Base-by-base conservation (phyloP, 2,797 vertebrate species). In the Channallabes apus region DNA sequence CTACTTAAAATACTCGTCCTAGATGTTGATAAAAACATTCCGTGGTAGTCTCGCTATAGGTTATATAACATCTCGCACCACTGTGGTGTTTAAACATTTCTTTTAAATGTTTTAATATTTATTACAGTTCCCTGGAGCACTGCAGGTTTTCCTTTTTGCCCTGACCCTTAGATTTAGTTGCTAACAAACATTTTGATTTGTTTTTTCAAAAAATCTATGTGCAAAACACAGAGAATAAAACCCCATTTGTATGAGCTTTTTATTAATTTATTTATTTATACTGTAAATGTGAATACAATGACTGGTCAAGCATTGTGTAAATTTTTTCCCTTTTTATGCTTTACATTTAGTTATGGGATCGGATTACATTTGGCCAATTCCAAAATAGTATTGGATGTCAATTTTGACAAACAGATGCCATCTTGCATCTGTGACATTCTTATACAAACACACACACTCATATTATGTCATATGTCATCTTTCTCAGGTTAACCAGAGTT, bases 401-500 rank as follows among this genome's bases (percentile, higher is more conserved):
- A 5, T 54, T 51, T 76, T 76, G 6, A 17, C 58, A 62, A 61
- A 35, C 29, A 35, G n/a, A 78, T 73, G 35, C 20, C 11, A 9
- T 38, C 73, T 58, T 77, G 46, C 46, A 11, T 46, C 9, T 46
- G 46, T 46, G 46, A 46, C 46, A 12, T 46, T 46, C 46, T 2
- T 8, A 46, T 2, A 46, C 46, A 46, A 2, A 61, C 67, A 17
- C 17, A 68, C 71, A 68, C 72, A 56, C 7, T 17, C 15, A 56
- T 18, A 35, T 41, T 32, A 69, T 54, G 27, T 58, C 24, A 29
- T 32, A 58, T 54, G 41, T 35, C 51, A 51, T 67, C 32, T 56
- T 54, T 84, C 62, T 35, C 24, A 35, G 35, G 24, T 51, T 85
- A 80, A 86, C 85, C 83, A 81, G n/a, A 81, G n/a, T 20, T 83